Evolutionary conservation across 2,797 vertebrate genomes (phyloP).

Genomic region (Toxotes lorentzi): DNA sequence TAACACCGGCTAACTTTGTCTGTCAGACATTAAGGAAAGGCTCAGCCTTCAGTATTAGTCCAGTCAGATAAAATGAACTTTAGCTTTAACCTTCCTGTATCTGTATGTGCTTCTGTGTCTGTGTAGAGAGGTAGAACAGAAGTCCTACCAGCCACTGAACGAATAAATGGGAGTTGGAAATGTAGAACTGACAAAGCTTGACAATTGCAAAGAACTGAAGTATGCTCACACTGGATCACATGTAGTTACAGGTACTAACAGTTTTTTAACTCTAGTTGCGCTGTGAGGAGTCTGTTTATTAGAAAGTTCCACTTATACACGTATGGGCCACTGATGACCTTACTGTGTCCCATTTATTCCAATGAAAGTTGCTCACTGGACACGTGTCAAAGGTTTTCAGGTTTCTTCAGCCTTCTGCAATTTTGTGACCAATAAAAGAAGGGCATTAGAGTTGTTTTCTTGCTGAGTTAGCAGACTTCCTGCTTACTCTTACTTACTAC

Average conservation of each 20-base stretch:
- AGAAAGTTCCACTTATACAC: background rate
- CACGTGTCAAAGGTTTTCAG: background rate
- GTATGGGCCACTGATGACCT: background rate
- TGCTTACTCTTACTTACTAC: too few species aligned
- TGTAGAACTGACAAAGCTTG: background rate
- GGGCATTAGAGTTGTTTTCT: background rate
- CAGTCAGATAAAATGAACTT: background rate
- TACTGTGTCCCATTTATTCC: background rate
- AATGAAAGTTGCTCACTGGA: background rate
- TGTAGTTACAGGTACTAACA: background rate
- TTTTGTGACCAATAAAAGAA: background rate
- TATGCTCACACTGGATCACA: background rate
- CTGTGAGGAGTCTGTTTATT: background rate
- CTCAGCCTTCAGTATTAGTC: background rate
- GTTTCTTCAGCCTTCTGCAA: background rate
- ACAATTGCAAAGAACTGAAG: background rate
- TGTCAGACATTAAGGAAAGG: constrained; percentile 1
- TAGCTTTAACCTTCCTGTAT: background rate
- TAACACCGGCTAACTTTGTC: background rate
- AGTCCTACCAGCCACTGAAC: background rate
- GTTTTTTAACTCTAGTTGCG: background rate
- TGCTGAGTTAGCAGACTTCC: too few species aligned
- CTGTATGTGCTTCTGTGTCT: background rate
- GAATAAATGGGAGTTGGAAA: background rate
- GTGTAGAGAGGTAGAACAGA: background rate